These are phyloP conservation scores for Pseudorhombus dupliciocellatus DNA, from an alignment of 2,113 vertebrate species.

Conservation along the genomic window DNA sequence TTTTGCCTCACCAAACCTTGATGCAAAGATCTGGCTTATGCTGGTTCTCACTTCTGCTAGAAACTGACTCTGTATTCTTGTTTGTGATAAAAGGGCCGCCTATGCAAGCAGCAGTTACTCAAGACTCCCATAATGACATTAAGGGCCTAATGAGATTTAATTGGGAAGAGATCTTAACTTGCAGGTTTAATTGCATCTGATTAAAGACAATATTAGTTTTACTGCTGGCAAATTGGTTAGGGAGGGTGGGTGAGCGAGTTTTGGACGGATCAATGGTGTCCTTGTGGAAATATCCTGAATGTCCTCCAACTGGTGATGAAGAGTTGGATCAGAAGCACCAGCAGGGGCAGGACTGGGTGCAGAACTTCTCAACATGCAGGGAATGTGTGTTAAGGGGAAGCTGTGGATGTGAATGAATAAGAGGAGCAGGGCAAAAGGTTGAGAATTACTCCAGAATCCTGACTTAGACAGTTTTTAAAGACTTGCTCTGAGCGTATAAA, in stretches of 20 bases:
- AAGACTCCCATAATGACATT: slow-evolving; percentile 79
- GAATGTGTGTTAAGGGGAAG: slow-evolving; percentile 7
- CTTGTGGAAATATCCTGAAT: slow-evolving; percentile 75
- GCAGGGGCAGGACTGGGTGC: slow-evolving; percentile 20
- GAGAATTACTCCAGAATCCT: slow-evolving; percentile 27
- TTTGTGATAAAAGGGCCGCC: slow-evolving; percentile 55
- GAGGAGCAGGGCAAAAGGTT: slow-evolving; percentile 25
- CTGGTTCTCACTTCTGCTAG: slow-evolving; percentile 11
- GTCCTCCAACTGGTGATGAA: slow-evolving; percentile 62
- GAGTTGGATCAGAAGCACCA: slow-evolving; percentile 35
- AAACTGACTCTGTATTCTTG: slow-evolving; percentile 50
- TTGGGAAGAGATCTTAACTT: slow-evolving; percentile 86
- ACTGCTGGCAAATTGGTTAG: slow-evolving; percentile 79
- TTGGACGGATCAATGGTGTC: slow-evolving; percentile 73
- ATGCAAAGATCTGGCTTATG: not conserved
- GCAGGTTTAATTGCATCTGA: slow-evolving; percentile 85
- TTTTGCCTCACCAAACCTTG: not conserved
- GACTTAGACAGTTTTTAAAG: slow-evolving; percentile 7
- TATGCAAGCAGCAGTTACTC: slow-evolving; percentile 72
- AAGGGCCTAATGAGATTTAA: slow-evolving; percentile 84
- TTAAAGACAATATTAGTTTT: slow-evolving; percentile 87
- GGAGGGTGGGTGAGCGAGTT: slow-evolving; percentile 53
- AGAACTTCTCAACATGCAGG: slow-evolving; percentile 34
- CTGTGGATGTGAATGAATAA: slow-evolving; percentile 24
- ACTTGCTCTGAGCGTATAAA: slow-evolving; percentile 13